Evolutionary conservation across 2,888 invertebrate species (phyloP).

Genomic region (Harpalus rufipes): DNA sequence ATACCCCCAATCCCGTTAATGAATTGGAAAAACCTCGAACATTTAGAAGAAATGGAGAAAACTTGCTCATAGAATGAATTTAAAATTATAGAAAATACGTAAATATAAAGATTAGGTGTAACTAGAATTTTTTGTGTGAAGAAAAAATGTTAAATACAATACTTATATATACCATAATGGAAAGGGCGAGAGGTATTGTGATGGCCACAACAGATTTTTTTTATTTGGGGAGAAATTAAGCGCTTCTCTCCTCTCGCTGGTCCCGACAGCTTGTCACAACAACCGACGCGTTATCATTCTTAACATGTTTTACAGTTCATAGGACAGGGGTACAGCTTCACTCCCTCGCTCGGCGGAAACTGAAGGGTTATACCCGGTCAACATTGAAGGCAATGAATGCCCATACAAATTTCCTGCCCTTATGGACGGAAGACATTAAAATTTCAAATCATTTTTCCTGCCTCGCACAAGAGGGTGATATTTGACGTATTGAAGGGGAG

Average conservation of each 20-base stretch:
- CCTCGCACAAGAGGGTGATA: not conserved
- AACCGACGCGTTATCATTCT: conserved; percentile 65
- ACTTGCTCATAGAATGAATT: no score
- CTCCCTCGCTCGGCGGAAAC: conserved; percentile 11
- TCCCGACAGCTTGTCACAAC: conserved; percentile 61
- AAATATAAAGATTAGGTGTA: no score
- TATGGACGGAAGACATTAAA: conserved; percentile 29
- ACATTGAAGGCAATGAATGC: conserved; percentile 19
- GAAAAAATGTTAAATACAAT: no score
- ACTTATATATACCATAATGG: no score
- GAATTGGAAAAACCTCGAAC: no score
- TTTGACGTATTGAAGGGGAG: conserved; percentile 5
- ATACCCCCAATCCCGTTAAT: no score
- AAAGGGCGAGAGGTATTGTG: no score
- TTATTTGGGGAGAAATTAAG: conserved; percentile 1
- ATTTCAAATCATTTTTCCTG: conserved; percentile 11
- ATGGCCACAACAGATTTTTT: no score
- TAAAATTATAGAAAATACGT: no score
- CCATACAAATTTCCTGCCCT: conserved; percentile 21
- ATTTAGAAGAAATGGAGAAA: no score
- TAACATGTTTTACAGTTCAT: conserved; percentile 67
- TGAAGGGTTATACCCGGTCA: conserved; percentile 25
- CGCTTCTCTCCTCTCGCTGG: conserved; percentile 42
- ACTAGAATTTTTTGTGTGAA: no score
- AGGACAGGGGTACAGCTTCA: conserved; percentile 29